These are phyloP conservation scores for Andrena trimmerana DNA, from an alignment of 2,888 invertebrate species.

Conservation along the genomic window DNA sequence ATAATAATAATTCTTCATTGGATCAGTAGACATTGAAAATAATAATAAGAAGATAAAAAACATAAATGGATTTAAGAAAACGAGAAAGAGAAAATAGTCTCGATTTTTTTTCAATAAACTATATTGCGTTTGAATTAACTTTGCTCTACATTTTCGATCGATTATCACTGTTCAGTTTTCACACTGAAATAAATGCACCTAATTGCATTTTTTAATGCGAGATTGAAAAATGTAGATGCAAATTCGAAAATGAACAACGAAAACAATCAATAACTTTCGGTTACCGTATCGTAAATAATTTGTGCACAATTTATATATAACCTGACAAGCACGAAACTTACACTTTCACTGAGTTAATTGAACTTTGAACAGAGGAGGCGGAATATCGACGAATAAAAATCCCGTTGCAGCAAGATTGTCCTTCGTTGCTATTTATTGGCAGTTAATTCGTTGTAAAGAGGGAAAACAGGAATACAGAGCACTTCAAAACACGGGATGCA, in stretches of 20 bases:
- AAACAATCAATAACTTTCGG: neutral
- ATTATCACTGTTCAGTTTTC: neutral
- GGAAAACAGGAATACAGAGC: neutral
- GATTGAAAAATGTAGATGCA: neutral
- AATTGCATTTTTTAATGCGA: neutral
- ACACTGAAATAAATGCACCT: neutral
- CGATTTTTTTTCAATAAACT: no score
- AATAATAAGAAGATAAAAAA: no score
- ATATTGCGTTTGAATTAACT: no score
- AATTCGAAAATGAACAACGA: neutral
- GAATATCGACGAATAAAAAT: constrained; percentile 7
- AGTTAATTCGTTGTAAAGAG: neutral
- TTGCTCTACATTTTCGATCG: no score
- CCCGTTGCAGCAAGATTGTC: neutral
- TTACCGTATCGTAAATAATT: neutral
- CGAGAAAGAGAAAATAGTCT: no score
- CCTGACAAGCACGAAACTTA: neutral
- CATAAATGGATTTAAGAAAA: no score
- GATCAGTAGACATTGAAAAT: no score
- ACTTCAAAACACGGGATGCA: neutral
- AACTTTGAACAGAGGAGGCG: neutral
- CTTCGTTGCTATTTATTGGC: neutral
- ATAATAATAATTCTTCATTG: no score
- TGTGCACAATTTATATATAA: neutral
- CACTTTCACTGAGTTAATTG: constrained; percentile 24